Percentiles rank a stretch among this genome's conserved stretches.
Evolutionary conservation across 1,140 invertebrate species (phyloP).

Genomic region (Drosophila santomea): DNA sequence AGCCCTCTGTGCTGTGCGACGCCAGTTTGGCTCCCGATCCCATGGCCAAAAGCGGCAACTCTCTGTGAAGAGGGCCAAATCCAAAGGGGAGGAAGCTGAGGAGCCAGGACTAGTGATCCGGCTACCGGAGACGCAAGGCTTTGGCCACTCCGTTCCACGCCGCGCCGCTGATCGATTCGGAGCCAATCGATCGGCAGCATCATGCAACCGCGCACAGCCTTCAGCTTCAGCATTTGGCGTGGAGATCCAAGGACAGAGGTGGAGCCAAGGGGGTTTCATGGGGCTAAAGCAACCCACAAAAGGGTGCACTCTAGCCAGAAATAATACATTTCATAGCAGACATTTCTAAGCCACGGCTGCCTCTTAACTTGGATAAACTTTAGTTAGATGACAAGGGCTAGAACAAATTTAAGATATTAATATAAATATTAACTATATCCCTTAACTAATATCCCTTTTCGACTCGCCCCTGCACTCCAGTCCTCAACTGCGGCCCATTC

Average conservation of each 20-base stretch:
- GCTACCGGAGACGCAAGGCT: slow-evolving; percentile 48
- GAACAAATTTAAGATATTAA: too few relatives aligned
- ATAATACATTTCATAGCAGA: too few relatives aligned
- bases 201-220: slow-evolving; percentile 83
- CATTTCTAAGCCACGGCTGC: too few relatives aligned
- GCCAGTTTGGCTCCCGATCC: slow-evolving; percentile 73
- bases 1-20: slow-evolving; percentile 51
- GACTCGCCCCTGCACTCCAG: slow-evolving; percentile 13
- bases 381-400: too few relatives aligned
- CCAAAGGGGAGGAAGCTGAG: background rate
- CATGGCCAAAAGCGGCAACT: slow-evolving; percentile 44
- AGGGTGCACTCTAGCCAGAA: too few relatives aligned
- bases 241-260: slow-evolving; percentile 1
- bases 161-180: slow-evolving; percentile 76
- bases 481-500: slow-evolving; percentile 19
- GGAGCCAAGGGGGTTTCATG: background rate
- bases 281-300: background rate
- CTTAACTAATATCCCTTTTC: too few relatives aligned
- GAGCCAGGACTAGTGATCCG: slow-evolving; percentile 38
- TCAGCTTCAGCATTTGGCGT: slow-evolving; percentile 5
- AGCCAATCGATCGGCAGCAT: slow-evolving; percentile 80
- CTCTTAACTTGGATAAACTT: too few relatives aligned
- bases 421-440: too few relatives aligned
- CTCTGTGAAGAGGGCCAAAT: slow-evolving; percentile 20
- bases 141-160: slow-evolving; percentile 38